A percentile compares a stretch with the other conserved stretches of the same genome.
Conservation (phyloP, 2,797 vertebrate species). For the Enteromius argenteus region DNA sequence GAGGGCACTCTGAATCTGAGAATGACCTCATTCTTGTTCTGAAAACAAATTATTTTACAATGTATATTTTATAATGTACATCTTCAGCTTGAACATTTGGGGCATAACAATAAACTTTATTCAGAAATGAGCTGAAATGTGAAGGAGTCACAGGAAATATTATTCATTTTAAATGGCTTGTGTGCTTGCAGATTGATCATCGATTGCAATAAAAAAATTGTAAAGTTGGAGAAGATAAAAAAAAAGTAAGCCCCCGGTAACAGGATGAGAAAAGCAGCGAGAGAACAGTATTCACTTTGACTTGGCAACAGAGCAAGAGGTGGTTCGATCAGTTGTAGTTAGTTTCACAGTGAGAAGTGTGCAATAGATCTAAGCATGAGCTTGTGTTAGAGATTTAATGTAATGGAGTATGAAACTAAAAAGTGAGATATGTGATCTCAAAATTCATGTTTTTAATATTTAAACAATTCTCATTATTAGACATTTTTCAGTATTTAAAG, state of each 20-base stretch:
- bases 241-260: constrained; percentile 56
- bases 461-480: neutral
- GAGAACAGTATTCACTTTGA: constrained; percentile 76
- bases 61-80: constrained; percentile 14
- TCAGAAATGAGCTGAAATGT: neutral
- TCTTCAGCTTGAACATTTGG: neutral
- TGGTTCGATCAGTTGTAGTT: constrained; percentile 1
- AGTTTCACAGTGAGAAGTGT: constrained; percentile 14
- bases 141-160: neutral
- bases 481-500: neutral
- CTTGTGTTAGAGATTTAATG: neutral
- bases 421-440: neutral
- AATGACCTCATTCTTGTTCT: constrained; percentile 9
- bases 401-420: neutral
- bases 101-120: neutral
- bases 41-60: neutral
- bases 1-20: neutral
- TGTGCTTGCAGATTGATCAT: constrained; percentile 13
- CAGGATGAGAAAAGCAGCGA: constrained; percentile 64
- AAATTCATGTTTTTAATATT: neutral
- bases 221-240: constrained; percentile 2
- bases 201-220: neutral
- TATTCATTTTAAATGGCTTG: neutral
- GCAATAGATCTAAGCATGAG: neutral
- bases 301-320: constrained; percentile 70